These are phyloP conservation scores for Eupithecia insigniata DNA, from an alignment of 2,888 invertebrate genomes.

Conservation along the genomic window DNA sequence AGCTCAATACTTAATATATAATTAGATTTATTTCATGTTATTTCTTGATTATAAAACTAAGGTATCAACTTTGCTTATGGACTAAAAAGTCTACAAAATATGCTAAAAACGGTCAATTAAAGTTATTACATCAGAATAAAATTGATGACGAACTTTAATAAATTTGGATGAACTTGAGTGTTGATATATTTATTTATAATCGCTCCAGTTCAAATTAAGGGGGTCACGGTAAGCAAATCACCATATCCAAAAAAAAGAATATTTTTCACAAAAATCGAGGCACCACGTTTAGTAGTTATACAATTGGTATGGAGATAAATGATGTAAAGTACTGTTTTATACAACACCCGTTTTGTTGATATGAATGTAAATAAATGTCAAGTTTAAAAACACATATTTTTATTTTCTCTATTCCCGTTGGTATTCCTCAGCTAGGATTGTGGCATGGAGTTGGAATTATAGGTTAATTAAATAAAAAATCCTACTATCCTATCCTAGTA, in stretches of 20 bases:
- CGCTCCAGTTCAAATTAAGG: constrained; percentile 39
- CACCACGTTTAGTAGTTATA: constrained; percentile 76
- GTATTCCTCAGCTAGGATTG: not conserved
- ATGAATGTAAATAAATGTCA: constrained; percentile 85
- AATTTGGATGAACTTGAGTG: constrained; percentile 19
- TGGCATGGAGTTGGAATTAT: too few relatives aligned
- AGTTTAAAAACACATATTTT: constrained; percentile 67
- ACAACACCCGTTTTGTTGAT: constrained; percentile 85
- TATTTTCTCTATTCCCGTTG: not conserved
- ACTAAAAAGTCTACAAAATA: constrained; percentile 7
- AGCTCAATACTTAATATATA: constrained; percentile 25
- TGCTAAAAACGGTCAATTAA: constrained; percentile 21
- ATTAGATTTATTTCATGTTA: constrained; percentile 21
- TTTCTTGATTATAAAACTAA: constrained; percentile 18
- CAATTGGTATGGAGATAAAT: constrained; percentile 72
- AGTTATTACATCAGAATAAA: constrained; percentile 9
- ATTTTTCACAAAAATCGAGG: constrained; percentile 76
- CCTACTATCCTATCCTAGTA: too few relatives aligned
- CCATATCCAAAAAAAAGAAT: constrained; percentile 67
- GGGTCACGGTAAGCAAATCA: constrained; percentile 60
- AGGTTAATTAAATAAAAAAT: too few relatives aligned
- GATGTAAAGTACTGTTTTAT: constrained; percentile 79
- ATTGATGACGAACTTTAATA: not conserved
- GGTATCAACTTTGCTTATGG: constrained; percentile 13
- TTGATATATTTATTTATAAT: constrained; percentile 16